Conservation (phyloP, 2,888 invertebrate species). For the Blastobasis adustella region DNA sequence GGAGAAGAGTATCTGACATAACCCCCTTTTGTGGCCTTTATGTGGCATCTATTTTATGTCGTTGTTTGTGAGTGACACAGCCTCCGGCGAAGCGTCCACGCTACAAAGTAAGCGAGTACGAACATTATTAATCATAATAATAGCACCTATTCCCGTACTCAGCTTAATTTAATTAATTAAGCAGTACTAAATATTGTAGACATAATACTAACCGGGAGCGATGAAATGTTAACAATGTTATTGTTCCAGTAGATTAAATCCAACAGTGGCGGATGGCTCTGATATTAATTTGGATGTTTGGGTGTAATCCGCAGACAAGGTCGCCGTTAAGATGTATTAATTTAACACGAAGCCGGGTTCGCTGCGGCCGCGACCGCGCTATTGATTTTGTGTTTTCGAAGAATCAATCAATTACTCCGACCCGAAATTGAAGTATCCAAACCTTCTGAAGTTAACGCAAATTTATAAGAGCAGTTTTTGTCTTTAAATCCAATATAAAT, state of each 20-base stretch:
- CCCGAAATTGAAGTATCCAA: neutral
- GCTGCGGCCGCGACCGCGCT: slow-evolving; percentile 29
- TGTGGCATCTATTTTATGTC: too few species aligned
- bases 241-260: slow-evolving; percentile 63
- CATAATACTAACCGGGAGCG: slow-evolving; percentile 48
- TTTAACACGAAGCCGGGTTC: slow-evolving; percentile 40
- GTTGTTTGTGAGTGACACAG: too few species aligned
- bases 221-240: slow-evolving; percentile 67
- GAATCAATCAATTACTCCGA: too few species aligned
- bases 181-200: slow-evolving; percentile 56
- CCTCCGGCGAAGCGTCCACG: too few species aligned
- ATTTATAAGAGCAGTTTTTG: too few species aligned
- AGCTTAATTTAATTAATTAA: slow-evolving; percentile 63
- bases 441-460: neutral
- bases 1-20: too few species aligned
- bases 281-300: slow-evolving; percentile 62
- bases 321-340: slow-evolving; percentile 46
- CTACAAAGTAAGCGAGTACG: too few species aligned
- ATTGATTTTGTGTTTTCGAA: slow-evolving; percentile 10
- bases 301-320: slow-evolving; percentile 47
- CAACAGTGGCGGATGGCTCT: slow-evolving; percentile 42
- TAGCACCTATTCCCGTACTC: slow-evolving; percentile 40
- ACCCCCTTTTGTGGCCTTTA: too few species aligned
- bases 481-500: too few species aligned
- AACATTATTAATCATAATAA: slow-evolving; percentile 60